Evolutionary conservation across 2,888 invertebrate genomes (phyloP).

Genomic region (Aporophyla nigra): DNA sequence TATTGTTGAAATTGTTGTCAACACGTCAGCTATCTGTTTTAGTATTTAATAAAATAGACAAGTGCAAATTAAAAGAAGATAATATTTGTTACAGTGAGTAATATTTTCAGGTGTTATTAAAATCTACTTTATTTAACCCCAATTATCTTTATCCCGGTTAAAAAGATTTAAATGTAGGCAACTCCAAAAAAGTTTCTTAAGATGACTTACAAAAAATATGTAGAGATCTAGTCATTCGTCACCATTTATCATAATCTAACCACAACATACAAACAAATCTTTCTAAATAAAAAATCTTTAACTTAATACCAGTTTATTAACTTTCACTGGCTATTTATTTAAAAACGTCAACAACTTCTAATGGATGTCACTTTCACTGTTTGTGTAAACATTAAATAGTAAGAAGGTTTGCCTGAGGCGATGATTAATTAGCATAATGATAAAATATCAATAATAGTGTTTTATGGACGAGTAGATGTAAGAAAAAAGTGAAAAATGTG

Average conservation of each 20-base stretch:
- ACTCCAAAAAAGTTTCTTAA: no score
- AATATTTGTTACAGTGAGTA: no score
- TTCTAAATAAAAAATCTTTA: conserved; percentile 7
- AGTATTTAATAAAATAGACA: no score
- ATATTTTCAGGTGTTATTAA: no score
- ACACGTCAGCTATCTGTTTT: no score
- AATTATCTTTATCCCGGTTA: no score
- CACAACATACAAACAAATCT: conserved; percentile 11
- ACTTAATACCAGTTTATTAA: conserved; percentile 40
- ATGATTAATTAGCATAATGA: conserved; percentile 61
- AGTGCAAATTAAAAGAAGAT: no score
- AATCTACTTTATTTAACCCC: no score
- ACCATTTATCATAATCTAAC: background rate
- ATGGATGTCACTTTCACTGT: conserved; percentile 60
- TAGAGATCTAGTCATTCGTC: conserved; percentile 1
- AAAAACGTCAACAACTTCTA: conserved; percentile 36
- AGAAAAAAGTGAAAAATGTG: conserved; percentile 1
- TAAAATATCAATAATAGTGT: conserved; percentile 30
- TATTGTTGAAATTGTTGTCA: no score
- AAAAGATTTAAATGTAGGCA: no score
- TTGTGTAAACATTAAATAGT: conserved; percentile 44
- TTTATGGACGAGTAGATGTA: conserved; percentile 2
- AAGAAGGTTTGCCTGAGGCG: background rate
- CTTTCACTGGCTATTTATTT: conserved; percentile 53
- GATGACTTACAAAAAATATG: no score